These are phyloP conservation scores for Nothoprocta perdicaria DNA, from an alignment of 2,113 vertebrate species.

Conservation along the genomic window DNA sequence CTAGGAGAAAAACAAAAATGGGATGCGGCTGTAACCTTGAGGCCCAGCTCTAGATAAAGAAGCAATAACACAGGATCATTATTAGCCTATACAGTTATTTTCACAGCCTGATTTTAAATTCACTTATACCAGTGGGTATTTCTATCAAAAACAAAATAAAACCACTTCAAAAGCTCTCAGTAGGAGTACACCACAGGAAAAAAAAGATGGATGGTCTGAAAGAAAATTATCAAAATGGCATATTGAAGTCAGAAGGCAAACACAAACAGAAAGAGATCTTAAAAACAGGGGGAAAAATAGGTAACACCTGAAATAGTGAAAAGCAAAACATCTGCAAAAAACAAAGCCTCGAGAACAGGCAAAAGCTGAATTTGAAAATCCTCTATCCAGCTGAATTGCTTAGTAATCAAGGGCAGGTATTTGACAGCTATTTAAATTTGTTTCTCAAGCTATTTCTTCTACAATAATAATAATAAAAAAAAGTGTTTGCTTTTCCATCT, in stretches of 20 bases:
- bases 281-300: not conserved
- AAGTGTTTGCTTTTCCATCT: not conserved
- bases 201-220: not conserved
- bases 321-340: not conserved
- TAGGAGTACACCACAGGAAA: not conserved
- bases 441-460: not conserved
- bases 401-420: not conserved
- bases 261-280: not conserved
- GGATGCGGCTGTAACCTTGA: not conserved
- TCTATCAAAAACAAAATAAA: constrained; percentile 10
- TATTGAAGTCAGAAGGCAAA: constrained; percentile 21
- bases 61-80: not conserved
- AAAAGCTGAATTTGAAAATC: not conserved
- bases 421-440: not conserved
- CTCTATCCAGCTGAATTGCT: not conserved
- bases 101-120: not conserved
- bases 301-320: not conserved
- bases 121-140: not conserved
- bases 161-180: not conserved
- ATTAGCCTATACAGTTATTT: not conserved
- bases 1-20: not conserved
- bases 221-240: constrained; percentile 2
- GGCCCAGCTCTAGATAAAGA: not conserved
- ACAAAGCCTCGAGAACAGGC: not conserved
- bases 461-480: not conserved